Evolutionary conservation across 2,113 vertebrate species (phyloP).

Genomic region (Apistogramma diplotaenia): DNA sequence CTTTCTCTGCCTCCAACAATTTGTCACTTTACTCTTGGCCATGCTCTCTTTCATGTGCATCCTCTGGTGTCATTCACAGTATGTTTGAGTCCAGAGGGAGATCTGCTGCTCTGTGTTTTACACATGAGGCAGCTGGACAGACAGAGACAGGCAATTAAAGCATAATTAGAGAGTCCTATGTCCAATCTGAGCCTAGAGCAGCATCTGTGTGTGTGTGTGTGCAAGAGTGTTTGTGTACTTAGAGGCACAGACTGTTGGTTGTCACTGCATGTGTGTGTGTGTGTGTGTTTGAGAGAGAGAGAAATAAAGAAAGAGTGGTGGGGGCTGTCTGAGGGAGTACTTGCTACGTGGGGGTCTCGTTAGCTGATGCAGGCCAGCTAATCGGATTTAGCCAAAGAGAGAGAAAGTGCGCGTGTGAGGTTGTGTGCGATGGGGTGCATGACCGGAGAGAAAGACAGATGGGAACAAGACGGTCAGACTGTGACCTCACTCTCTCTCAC

Average conservation of each 20-base stretch:
- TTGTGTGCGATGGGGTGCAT: slow-evolving; percentile 44
- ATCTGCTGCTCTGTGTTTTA: slow-evolving; percentile 47
- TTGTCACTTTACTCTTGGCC: slow-evolving; percentile 2
- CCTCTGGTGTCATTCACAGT: slow-evolving; percentile 37
- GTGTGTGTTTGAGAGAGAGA: not conserved
- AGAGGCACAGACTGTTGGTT: slow-evolving; percentile 20
- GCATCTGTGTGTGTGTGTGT: slow-evolving; percentile 29
- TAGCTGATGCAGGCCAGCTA: slow-evolving; percentile 69
- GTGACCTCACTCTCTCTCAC: slow-evolving; percentile 42
- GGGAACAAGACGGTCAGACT: slow-evolving; percentile 70
- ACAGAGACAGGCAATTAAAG: slow-evolving; percentile 72
- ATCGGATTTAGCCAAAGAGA: slow-evolving; percentile 77
- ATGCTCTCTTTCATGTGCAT: not conserved
- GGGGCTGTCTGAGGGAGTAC: not conserved
- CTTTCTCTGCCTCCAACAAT: not conserved
- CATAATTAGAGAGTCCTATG: slow-evolving; percentile 71
- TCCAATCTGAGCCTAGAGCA: slow-evolving; percentile 54
- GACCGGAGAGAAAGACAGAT: slow-evolving; percentile 68
- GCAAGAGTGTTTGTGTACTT: slow-evolving; percentile 18
- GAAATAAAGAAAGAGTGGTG: slow-evolving; percentile 1
- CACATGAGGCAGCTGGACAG: slow-evolving; percentile 73
- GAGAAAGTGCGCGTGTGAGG: slow-evolving; percentile 68
- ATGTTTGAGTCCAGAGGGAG: slow-evolving; percentile 41
- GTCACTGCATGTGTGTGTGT: slow-evolving; percentile 11
- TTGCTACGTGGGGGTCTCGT: slow-evolving; percentile 69